Evolutionary conservation across 2,113 vertebrate genomes (phyloP), one percentile per base, ranked within the genome.

Genomic region (Propithecus coquereli): DNA sequence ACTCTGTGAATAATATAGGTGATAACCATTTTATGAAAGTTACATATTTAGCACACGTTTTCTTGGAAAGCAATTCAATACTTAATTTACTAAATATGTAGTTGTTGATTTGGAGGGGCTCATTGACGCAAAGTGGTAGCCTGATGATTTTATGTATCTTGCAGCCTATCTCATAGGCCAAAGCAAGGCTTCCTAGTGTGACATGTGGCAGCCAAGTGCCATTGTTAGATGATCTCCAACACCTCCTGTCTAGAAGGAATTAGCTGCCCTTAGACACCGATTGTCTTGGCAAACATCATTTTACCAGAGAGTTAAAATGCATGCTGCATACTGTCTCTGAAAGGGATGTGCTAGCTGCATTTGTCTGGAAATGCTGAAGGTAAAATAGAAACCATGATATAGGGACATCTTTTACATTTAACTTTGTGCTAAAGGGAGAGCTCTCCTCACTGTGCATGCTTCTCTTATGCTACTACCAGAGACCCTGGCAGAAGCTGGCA

Each of bases 171-270:
- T 8, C 2, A 11, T 4, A 30, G 27, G 37, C 52, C 34, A 63
- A 40, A 2, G 5, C 16, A 66, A 47, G 6, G 20, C 11, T 54
- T 76, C n/a, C 43, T 30, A 9, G 18, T 37, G 32, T 30, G 32
- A 7, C 25, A n/a, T 0, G 0, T 54, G 66, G 43, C 23, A 34
- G 2, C 13, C 2, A 8, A n/a, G 34, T 59, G 25, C 50, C 43
- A 77, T 6, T 70, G 52, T 63, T 70, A 59, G 22, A 74, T 32
- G 59, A 54, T 22, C 10, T 68, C 59, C 43, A 43, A 14, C 10
- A 87, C 57, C 27, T 61, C 17, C 43, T 70, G 45, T 16, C n/a
- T 70, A 23, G 68, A 52, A n/a, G 32, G 81, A 70, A 54, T 63
- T 34, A 86, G 14, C 57, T 14, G 7, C 23, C 30, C 11, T 68